Percentiles rank a stretch among this genome's conserved stretches.
These are phyloP conservation scores for Mandrillus leucophaeus DNA, from an alignment of 2,113 vertebrate genomes.

Conservation along the genomic window DNA sequence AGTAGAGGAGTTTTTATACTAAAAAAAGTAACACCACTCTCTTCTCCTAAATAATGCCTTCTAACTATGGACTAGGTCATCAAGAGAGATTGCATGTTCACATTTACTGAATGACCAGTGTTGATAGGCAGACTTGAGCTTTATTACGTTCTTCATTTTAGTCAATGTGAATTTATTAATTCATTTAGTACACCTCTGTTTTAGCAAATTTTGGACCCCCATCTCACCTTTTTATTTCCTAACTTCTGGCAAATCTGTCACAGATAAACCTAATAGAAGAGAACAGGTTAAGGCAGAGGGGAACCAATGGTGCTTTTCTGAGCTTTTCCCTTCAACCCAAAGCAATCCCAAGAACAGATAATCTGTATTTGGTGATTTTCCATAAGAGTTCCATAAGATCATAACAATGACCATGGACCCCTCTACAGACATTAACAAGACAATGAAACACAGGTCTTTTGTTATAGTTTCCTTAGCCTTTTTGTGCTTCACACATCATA, in stretches of 20 bases:
- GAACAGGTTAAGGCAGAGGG: not conserved
- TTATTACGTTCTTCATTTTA: not conserved
- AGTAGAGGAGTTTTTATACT: not conserved
- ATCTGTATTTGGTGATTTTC: not conserved
- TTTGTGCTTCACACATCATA: not conserved
- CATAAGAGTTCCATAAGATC: not conserved
- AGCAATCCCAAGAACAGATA: not conserved
- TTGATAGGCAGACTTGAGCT: not conserved
- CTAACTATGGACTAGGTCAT: not conserved
- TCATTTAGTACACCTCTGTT: not conserved
- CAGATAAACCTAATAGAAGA: not conserved
- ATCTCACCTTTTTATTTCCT: not conserved
- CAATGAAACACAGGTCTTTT: not conserved
- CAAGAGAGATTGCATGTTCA: not conserved
- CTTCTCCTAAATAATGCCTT: not conserved
- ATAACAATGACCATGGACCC: not conserved
- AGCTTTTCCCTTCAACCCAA: not conserved
- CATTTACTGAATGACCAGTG: not conserved
- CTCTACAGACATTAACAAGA: too few species aligned
- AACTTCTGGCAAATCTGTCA: not conserved
- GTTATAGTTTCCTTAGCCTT: not conserved
- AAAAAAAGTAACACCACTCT: not conserved
- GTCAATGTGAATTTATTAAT: not conserved
- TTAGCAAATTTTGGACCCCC: not conserved
- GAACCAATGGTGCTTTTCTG: not conserved